Conservation (phyloP, 2,888 invertebrate species). For the Epicampocera succincta region DNA sequence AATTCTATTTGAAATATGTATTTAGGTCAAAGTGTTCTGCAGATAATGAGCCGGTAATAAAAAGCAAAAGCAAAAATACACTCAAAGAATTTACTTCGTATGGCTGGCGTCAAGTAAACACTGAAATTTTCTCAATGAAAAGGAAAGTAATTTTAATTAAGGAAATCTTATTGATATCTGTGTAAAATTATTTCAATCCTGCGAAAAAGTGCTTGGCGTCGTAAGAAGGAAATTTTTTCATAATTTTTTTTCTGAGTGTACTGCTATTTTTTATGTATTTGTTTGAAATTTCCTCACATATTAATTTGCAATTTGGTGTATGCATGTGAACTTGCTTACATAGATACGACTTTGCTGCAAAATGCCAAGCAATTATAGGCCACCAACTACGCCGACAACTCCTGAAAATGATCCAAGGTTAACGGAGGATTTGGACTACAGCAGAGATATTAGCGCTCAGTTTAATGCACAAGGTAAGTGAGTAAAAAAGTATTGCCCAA, state of each 20-base stretch:
- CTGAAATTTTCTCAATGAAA: too few species aligned
- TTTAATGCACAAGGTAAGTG: conserved; percentile 57
- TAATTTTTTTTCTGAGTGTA: too few species aligned
- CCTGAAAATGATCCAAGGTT: not conserved
- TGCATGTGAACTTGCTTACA: not conserved
- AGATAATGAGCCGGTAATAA: conserved; percentile 53
- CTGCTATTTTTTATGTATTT: too few species aligned
- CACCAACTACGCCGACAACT: not conserved
- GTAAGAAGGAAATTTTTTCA: too few species aligned
- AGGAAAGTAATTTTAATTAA: not conserved
- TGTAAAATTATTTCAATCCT: too few species aligned
- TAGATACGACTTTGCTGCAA: conserved; percentile 61
- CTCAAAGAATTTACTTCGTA: too few species aligned
- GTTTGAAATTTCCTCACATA: not conserved
- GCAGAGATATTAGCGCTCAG: conserved; percentile 27
- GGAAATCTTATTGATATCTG: too few species aligned
- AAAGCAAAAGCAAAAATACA: too few species aligned
- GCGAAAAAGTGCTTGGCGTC: too few species aligned
- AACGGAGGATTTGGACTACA: conserved; percentile 57
- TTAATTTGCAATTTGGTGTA: not conserved
- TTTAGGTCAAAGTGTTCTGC: conserved; percentile 52
- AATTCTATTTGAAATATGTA: conserved; percentile 49
- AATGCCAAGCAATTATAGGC: conserved; percentile 11
- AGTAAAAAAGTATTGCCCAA: too few species aligned
- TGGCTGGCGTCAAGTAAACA: too few species aligned